Evolutionary conservation across 2,888 invertebrate genomes (phyloP).

Genomic region (Synergus laeviventris): DNA sequence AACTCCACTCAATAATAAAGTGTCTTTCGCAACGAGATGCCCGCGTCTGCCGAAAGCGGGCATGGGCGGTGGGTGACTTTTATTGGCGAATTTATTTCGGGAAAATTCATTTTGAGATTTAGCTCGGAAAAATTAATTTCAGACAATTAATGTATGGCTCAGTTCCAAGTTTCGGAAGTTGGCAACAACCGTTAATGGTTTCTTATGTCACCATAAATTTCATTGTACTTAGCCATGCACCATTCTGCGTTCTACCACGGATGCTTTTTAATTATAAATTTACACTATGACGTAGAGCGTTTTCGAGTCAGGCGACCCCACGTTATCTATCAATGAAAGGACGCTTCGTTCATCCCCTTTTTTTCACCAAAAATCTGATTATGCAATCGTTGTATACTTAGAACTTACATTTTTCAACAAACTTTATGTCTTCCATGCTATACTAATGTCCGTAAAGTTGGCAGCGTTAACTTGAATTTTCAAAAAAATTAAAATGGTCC

Average conservation of each 20-base stretch:
- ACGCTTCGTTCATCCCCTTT: conserved; percentile 15
- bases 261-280: conserved; percentile 54
- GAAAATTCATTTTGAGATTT: conserved; percentile 55
- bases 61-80: conserved; percentile 46
- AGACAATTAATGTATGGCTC: conserved; percentile 61
- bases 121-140: conserved; percentile 60
- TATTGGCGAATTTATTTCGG: conserved; percentile 52
- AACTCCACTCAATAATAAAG: neutral
- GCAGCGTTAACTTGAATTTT: too few relatives aligned
- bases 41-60: conserved; percentile 21
- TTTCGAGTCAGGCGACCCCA: conserved; percentile 16
- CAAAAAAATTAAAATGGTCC: too few relatives aligned
- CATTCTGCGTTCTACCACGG: conserved; percentile 52
- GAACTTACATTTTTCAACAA: neutral
- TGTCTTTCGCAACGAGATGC: conserved; percentile 26
- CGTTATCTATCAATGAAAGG: conserved; percentile 38
- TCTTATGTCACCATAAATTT: conserved; percentile 59
- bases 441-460: too few relatives aligned
- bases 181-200: conserved; percentile 58
- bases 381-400: neutral
- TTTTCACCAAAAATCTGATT: neutral
- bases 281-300: conserved; percentile 33
- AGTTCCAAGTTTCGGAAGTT: conserved; percentile 56
- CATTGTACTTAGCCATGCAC: conserved; percentile 60
- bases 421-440: too few relatives aligned